phyloP scores from a whole-genome alignment of 2,797 vertebrate species.

The Helarctos malayanus region DNA sequence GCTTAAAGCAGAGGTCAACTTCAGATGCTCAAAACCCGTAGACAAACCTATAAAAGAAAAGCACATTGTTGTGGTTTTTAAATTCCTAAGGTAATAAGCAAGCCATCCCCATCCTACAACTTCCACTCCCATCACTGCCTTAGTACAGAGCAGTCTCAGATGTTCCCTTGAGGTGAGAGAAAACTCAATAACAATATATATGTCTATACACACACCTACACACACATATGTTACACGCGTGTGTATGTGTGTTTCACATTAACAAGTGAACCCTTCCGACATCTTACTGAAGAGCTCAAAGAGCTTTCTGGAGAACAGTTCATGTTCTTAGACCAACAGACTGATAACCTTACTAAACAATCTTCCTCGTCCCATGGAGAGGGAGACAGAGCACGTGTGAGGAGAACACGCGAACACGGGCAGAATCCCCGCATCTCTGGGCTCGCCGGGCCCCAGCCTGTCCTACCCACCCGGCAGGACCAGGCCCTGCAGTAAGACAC shows the following conservation, averaged over 20 bases:
- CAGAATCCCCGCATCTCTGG: background rate
- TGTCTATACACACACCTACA: too few relatives aligned
- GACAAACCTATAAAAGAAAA: conserved; percentile 31
- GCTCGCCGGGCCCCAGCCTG: accelerated
- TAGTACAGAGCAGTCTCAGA: accelerated
- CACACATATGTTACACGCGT: accelerated
- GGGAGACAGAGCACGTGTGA: background rate
- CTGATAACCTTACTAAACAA: background rate
- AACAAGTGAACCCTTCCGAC: background rate
- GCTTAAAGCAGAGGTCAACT: conserved; percentile 32
- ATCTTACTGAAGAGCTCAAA: background rate
- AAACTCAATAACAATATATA: background rate
- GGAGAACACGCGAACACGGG: background rate
- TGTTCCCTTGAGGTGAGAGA: background rate
- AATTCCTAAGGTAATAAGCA: background rate
- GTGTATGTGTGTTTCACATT: background rate
- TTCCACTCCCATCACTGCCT: background rate
- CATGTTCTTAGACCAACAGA: background rate
- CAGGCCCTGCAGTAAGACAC: background rate
- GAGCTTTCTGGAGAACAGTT: background rate
- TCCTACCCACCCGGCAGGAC: accelerated
- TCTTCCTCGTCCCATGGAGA: background rate
- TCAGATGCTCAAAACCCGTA: conserved; percentile 79
- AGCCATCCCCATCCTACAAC: background rate
- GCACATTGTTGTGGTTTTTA: background rate